Evolutionary conservation across 2,797 vertebrate genomes (phyloP).

Genomic region (Sebastes variabilis): DNA sequence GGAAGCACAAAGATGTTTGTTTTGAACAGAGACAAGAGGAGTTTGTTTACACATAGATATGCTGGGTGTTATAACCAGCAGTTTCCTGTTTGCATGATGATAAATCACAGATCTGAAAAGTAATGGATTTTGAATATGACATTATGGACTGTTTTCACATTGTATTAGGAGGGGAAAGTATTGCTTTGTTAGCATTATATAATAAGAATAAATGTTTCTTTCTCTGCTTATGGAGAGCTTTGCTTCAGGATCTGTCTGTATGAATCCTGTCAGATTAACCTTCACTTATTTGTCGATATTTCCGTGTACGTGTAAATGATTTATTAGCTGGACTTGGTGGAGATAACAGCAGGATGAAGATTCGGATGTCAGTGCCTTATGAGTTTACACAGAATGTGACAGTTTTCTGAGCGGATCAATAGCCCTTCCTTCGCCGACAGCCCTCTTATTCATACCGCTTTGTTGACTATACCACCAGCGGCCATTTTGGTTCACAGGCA

Average conservation of each 20-base stretch:
- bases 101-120: conserved; percentile 11
- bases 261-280: conserved; percentile 63
- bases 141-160: not conserved
- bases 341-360: conserved; percentile 80
- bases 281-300: conserved; percentile 74
- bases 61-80: conserved; percentile 40
- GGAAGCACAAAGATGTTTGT: conserved; percentile 68
- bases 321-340: conserved; percentile 63
- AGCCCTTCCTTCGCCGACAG: conserved; percentile 69
- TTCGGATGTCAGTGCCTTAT: conserved; percentile 61
- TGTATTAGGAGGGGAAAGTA: not conserved
- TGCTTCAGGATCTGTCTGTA: conserved; percentile 19
- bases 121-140: not conserved
- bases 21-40: conserved; percentile 63
- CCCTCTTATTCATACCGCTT: conserved; percentile 78
- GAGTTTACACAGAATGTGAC: conserved; percentile 70
- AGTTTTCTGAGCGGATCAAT: conserved; percentile 72
- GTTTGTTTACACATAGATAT: conserved; percentile 70
- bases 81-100: conserved; percentile 56
- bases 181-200: not conserved
- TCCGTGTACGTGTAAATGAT: conserved; percentile 76
- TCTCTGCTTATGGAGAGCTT: not conserved
- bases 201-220: not conserved
- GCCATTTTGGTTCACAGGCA: conserved; percentile 77
- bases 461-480: conserved; percentile 66